These are phyloP conservation scores for Leuctra nigra DNA, from an alignment of 2,888 invertebrate species.

Conservation along the genomic window DNA sequence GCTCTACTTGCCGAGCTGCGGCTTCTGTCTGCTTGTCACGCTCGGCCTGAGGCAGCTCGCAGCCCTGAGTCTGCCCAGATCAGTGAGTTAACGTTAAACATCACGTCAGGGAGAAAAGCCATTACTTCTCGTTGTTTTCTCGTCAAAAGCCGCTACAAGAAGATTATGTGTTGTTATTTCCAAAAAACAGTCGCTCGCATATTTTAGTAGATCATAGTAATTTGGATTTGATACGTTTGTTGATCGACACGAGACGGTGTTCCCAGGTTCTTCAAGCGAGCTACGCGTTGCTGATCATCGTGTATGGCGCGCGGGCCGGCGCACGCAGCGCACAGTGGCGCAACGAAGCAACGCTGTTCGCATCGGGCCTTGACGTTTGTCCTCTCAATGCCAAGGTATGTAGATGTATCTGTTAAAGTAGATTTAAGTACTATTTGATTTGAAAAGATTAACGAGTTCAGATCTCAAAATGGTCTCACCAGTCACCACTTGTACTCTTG, in stretches of 20 bases:
- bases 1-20: conserved; percentile 74
- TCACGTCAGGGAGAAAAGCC: too few species aligned
- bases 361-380: conserved; percentile 77
- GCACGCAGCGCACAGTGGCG: conserved; percentile 73
- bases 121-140: not conserved
- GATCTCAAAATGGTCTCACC: too few species aligned
- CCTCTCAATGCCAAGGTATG: conserved; percentile 86
- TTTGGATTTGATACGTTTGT: too few species aligned
- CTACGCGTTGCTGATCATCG: conserved; percentile 34
- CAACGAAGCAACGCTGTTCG: conserved; percentile 69
- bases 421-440: too few species aligned
- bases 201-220: too few species aligned
- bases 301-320: conserved; percentile 41
- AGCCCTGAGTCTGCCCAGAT: not conserved
- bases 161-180: not conserved
- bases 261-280: conserved; percentile 33
- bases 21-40: conserved; percentile 64
- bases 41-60: conserved; percentile 47
- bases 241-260: too few species aligned
- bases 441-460: too few species aligned
- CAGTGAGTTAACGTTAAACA: too few species aligned
- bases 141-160: too few species aligned
- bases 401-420: too few species aligned
- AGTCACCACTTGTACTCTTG: too few species aligned
- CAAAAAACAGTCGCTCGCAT: not conserved